Percentiles rank a stretch among this genome's conserved stretches.
These are phyloP conservation scores for Thalassoma bifasciatum DNA, from an alignment of 2,113 vertebrate species.

Conservation along the genomic window DNA sequence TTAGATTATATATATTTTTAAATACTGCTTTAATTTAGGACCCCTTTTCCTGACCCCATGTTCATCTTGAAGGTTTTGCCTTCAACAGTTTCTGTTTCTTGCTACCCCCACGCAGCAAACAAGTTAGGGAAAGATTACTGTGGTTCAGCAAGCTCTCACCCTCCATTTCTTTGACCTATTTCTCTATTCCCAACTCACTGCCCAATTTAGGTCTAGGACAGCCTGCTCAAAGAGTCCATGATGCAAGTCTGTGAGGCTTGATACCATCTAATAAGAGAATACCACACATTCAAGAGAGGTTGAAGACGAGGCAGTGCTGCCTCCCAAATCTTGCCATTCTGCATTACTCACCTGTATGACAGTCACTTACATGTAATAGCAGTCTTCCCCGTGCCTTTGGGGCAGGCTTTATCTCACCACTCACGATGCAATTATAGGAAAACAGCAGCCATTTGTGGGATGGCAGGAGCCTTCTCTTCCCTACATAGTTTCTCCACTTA, in stretches of 20 bases:
- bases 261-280: background rate
- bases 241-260: conserved; percentile 5
- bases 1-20: background rate
- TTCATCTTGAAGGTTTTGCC: no score
- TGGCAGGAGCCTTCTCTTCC: conserved; percentile 36
- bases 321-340: conserved; percentile 10
- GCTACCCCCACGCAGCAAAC: conserved; percentile 17
- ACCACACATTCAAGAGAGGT: background rate
- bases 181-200: conserved; percentile 69
- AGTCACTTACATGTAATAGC: conserved; percentile 41
- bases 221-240: conserved; percentile 37
- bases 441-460: conserved; percentile 68
- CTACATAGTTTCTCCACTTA: conserved; percentile 18
- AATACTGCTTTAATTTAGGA: background rate
- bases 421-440: conserved; percentile 66
- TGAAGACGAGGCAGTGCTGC: background rate
- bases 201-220: conserved; percentile 73
- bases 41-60: background rate
- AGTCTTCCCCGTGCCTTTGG: conserved; percentile 50
- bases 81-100: background rate
- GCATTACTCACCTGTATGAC: conserved; percentile 31
- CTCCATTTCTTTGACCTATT: conserved; percentile 75
- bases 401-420: conserved; percentile 31
- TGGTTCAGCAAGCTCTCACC: conserved; percentile 46
- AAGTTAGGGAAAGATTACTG: conserved; percentile 24